Percentiles rank a stretch among this genome's conserved stretches.
phyloP scores from a whole-genome alignment of 2,797 vertebrate genomes.

The Gadopsis marmoratus region DNA sequence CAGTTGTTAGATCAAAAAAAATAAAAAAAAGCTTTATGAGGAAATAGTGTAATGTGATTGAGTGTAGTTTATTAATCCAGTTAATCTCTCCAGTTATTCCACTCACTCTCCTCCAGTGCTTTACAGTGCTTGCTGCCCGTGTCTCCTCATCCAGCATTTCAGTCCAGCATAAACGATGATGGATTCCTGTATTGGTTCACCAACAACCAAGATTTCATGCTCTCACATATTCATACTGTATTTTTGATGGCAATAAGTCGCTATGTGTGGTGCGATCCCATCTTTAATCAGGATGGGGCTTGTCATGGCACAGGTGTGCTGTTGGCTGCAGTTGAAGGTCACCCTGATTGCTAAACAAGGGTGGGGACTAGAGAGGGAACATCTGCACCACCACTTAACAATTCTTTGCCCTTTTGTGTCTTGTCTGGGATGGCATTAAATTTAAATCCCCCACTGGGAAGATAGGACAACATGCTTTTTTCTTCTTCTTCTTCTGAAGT shows the following conservation, averaged over 20 bases:
- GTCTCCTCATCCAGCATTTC: neutral
- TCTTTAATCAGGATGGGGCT: constrained; percentile 40
- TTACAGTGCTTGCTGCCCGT: neutral
- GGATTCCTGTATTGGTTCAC: neutral
- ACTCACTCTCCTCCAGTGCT: neutral
- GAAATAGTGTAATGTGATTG: neutral
- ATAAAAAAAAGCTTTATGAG: neutral
- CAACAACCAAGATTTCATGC: neutral
- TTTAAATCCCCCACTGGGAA: neutral
- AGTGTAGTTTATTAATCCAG: neutral
- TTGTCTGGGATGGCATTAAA: constrained; percentile 17
- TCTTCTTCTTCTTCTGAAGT: neutral
- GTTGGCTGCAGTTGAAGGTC: constrained; percentile 64
- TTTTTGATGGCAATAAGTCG: neutral
- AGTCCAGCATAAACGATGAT: neutral
- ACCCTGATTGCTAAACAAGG: constrained; percentile 48
- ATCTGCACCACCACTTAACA: constrained; percentile 46
- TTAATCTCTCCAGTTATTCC: neutral
- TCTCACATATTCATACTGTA: neutral
- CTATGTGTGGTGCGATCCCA: neutral
- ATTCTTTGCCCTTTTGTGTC: constrained; percentile 26
- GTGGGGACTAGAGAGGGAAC: constrained; percentile 29
- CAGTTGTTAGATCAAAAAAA: neutral
- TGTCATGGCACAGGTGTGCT: constrained; percentile 67
- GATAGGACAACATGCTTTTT: neutral